A percentile compares a stretch with the other conserved stretches of the same genome.
These are phyloP conservation scores for Pseudococcus jackbeardsleyi DNA, from an alignment of 2,888 invertebrate species.

Conservation along the genomic window DNA sequence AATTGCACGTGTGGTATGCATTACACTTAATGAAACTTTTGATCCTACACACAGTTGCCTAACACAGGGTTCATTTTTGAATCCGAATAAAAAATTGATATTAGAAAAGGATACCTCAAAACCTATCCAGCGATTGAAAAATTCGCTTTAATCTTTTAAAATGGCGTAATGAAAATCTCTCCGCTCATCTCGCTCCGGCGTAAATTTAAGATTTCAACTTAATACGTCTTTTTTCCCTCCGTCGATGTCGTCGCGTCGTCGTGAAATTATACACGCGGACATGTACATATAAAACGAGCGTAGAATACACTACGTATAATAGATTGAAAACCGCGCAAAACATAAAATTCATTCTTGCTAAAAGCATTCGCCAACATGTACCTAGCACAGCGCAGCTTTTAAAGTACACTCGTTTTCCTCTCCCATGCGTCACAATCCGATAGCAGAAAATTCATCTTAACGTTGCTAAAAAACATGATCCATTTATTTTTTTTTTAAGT, in stretches of 20 bases:
- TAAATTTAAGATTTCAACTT: neutral
- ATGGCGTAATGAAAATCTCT: slow-evolving; percentile 5
- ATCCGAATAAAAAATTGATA: neutral
- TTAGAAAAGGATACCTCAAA: neutral
- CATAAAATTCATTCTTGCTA: slow-evolving; percentile 54
- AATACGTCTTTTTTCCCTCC: neutral
- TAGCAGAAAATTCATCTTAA: slow-evolving; percentile 54
- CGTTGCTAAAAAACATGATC: slow-evolving; percentile 55
- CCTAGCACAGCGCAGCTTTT: neutral
- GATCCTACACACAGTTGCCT: neutral
- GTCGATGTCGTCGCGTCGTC: neutral
- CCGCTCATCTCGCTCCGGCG: neutral
- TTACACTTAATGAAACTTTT: neutral
- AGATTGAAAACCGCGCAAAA: slow-evolving; percentile 54
- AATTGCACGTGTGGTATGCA: neutral
- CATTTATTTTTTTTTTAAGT: slow-evolving; percentile 53
- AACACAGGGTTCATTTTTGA: neutral
- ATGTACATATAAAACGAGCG: neutral
- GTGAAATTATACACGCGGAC: slow-evolving; percentile 39
- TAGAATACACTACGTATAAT: neutral
- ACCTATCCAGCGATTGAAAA: slow-evolving; percentile 5
- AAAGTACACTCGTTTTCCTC: slow-evolving; percentile 50
- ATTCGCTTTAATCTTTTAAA: slow-evolving; percentile 25
- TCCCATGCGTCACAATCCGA: slow-evolving; percentile 49
- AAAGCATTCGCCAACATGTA: slow-evolving; percentile 36